Evolutionary conservation across 2,888 invertebrate genomes (phyloP).

Genomic region (Pheosia gnoma): DNA sequence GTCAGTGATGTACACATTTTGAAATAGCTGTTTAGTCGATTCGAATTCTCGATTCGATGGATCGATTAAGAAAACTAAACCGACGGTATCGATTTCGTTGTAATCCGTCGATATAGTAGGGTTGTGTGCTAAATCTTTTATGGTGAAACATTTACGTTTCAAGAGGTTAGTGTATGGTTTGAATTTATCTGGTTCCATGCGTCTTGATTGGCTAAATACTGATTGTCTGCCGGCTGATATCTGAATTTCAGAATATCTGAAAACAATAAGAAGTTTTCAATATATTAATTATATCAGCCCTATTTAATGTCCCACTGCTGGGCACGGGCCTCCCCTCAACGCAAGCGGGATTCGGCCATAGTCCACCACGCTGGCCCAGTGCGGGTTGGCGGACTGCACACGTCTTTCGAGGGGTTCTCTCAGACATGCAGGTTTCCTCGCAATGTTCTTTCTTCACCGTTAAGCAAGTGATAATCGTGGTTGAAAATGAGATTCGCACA

Average conservation of each 20-base stretch:
- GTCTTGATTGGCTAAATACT: constrained; percentile 63
- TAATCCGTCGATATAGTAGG: constrained; percentile 65
- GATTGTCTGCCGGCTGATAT: constrained; percentile 82
- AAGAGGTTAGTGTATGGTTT: constrained; percentile 39
- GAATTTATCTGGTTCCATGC: constrained; percentile 44
- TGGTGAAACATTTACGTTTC: constrained; percentile 69
- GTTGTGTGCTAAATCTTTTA: constrained; percentile 70
- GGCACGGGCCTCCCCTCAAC: too few species aligned
- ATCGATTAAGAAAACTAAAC: constrained; percentile 85
- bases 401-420: too few species aligned
- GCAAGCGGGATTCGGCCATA: too few species aligned
- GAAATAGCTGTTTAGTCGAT: constrained; percentile 64
- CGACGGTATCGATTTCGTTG: constrained; percentile 90
- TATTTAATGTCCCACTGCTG: too few species aligned
- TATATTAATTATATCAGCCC: not conserved
- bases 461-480: too few species aligned
- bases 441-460: too few species aligned
- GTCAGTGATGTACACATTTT: constrained; percentile 86
- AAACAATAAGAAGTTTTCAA: constrained; percentile 32
- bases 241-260: constrained; percentile 81
- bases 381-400: too few species aligned
- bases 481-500: too few species aligned
- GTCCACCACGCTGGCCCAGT: too few species aligned
- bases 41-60: constrained; percentile 71
- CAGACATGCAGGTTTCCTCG: too few species aligned